Base-by-base conservation (phyloP, 2,113 vertebrate species). In the Psilopsiagon aymara region DNA sequence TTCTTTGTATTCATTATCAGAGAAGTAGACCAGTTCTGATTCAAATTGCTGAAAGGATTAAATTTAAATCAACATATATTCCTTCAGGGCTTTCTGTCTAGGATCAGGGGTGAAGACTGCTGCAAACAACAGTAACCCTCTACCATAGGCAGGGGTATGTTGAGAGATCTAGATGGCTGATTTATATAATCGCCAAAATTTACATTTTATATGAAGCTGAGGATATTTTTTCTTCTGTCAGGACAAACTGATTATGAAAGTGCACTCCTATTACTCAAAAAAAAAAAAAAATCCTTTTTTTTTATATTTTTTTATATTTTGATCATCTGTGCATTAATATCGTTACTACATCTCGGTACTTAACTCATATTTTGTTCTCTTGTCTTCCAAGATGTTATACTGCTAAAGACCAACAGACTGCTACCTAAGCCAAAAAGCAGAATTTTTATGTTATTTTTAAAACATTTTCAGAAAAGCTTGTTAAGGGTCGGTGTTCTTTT, bases 1-100 rank as follows among this genome's bases (percentile, higher is more conserved):
- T 62, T 91, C 11, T 66, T 92, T 91, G 33, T 92, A 33, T 79
- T 95, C 62, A 87, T 90, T 95, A 82, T 16, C 31, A 94, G 31
- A 91, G 41, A 82, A 92, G 44, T 35, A 92, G 57, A 94, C 92
- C 35, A 29, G 11, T 69, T 94, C 52, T 87, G 69, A 95, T 82
- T 87, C 75, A 89, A 94, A 82, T 62, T 79, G 47, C 35, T 82
- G 62, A 84, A 86, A 91, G 11, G 15, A 62, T 79, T 91, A 79
- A 4, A 82, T 89, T 92, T 86, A 76, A 95, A 92, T 94, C 27
- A 60, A 68, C 79, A 85, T 17, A 44, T n/a, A 73, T 64, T 87
- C 10, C n/a, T 95, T 82, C 13, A 47, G 27, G 27, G 57, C 8
- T 89, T 79, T 90, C 62, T 79, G 33, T 82, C 43, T 67, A 19